Evolutionary conservation across 2,888 invertebrate species (phyloP), one percentile per base, ranked within the genome.

Genomic region (Alitta virens): DNA sequence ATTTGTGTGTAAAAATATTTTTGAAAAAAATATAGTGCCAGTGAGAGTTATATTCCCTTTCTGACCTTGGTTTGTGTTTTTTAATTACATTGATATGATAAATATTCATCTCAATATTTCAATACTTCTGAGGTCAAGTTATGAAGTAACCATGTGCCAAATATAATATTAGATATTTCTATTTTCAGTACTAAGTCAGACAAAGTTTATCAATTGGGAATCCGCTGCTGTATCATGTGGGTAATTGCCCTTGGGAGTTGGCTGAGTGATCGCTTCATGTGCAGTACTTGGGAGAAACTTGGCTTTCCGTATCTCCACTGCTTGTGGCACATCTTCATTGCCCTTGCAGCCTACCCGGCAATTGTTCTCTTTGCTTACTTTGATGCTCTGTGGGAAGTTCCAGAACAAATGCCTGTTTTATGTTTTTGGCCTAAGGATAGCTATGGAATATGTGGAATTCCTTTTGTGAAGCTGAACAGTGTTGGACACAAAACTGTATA

Each of bases 251-350:
- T 90, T 18, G 85, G 87, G 71, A 90, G 90, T 77, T 91, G 91
- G 91, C 82, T 91, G 43, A 87, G 89, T 74, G 91, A 91, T 82
- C 85, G 90, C 7, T 81, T 90, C 75, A 89, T 91, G 79, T 92
- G 91, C 78, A 89, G 91, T 72, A 86, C 88, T 21, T 91, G 90
- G 90, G 86, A 89, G 1, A 86, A 87, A 16, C 86, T 91, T 14
- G 87, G 89, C 82, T 90, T 92, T 73, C 91, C 91, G 0, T 91
- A 91, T 81, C 85, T 92, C 74, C 91, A 92, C 78, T 90, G 90
- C 14, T 85, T 91, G 21, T 92, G 91, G 91, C 91, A 92, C 78
- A 83, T 92, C 16, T 87, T 91, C 58, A 90, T 91, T 69, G 91
- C 90, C 74, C 89, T 91, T 56, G 88, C 90, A 0, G 87, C 89